Conservation (phyloP, 2,113 vertebrate genomes). For the Mugil cephalus region DNA sequence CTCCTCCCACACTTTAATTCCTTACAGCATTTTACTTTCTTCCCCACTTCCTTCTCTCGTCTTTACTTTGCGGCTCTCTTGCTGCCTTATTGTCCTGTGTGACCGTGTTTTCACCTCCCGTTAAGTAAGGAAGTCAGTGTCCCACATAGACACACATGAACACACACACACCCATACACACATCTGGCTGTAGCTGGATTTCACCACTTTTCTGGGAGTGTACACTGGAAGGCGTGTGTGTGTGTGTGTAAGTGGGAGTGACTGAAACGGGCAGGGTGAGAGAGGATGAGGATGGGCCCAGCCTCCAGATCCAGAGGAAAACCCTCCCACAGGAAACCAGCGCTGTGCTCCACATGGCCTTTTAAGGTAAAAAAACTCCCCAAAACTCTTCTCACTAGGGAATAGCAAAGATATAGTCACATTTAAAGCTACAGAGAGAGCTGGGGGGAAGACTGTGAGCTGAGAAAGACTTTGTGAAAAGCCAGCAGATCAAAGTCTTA, state of each 20-base stretch:
- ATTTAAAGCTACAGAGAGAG: conserved; percentile 66
- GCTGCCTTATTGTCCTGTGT: conserved; percentile 40
- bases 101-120: conserved; percentile 58
- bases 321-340: conserved; percentile 82
- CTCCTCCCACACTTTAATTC: conserved; percentile 27
- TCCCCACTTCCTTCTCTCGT: conserved; percentile 20
- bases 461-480: conserved; percentile 27
- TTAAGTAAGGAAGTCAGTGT: conserved; percentile 40
- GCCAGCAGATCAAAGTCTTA: conserved; percentile 9
- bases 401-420: conserved; percentile 65
- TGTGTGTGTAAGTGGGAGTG: conserved; percentile 49
- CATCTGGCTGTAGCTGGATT: conserved; percentile 67
- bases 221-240: conserved; percentile 23
- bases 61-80: conserved; percentile 27
- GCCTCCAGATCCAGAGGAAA: conserved; percentile 70
- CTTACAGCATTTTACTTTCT: conserved; percentile 9
- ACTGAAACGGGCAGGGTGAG: conserved; percentile 36
- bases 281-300: conserved; percentile 70
- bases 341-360: conserved; percentile 76
- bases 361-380: conserved; percentile 83
- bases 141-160: conserved; percentile 26
- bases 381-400: conserved; percentile 71
- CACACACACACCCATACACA: conserved; percentile 20
- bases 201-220: conserved; percentile 49
- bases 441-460: conserved; percentile 14